These are phyloP conservation scores for Semnopithecus entellus DNA, from an alignment of 2,113 vertebrate genomes.

Conservation along the genomic window DNA sequence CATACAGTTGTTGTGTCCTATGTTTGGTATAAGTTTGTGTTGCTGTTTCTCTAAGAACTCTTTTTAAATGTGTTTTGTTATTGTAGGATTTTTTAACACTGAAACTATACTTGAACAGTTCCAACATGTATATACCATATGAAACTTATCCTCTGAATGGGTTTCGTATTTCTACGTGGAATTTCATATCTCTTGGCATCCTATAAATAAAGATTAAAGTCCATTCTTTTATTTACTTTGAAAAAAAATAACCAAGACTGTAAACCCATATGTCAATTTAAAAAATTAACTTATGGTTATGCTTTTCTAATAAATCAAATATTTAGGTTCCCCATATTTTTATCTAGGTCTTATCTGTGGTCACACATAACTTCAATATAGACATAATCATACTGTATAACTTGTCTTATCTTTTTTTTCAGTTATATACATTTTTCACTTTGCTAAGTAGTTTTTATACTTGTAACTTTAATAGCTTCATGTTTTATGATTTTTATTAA, in stretches of 20 bases:
- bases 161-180: too few relatives aligned
- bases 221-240: too few relatives aligned
- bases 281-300: not conserved
- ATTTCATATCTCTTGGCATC: too few relatives aligned
- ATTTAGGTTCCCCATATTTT: not conserved
- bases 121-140: too few relatives aligned
- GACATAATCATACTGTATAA: not conserved
- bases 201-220: too few relatives aligned
- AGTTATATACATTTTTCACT: not conserved
- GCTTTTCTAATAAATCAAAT: not conserved
- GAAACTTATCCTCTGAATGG: too few relatives aligned
- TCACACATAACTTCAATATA: not conserved
- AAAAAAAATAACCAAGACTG: not conserved
- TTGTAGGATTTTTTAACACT: too few relatives aligned
- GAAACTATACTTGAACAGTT: too few relatives aligned
- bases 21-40: not conserved
- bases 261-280: not conserved
- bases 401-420: not conserved
- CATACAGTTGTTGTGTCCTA: not conserved
- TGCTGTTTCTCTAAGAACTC: too few relatives aligned
- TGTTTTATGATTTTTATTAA: not conserved
- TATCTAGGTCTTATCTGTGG: not conserved
- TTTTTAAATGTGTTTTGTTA: too few relatives aligned
- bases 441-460: not conserved
- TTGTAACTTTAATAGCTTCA: not conserved